Base-by-base conservation (phyloP, 2,888 invertebrate species). In the Eueremaeus valkanovi region DNA sequence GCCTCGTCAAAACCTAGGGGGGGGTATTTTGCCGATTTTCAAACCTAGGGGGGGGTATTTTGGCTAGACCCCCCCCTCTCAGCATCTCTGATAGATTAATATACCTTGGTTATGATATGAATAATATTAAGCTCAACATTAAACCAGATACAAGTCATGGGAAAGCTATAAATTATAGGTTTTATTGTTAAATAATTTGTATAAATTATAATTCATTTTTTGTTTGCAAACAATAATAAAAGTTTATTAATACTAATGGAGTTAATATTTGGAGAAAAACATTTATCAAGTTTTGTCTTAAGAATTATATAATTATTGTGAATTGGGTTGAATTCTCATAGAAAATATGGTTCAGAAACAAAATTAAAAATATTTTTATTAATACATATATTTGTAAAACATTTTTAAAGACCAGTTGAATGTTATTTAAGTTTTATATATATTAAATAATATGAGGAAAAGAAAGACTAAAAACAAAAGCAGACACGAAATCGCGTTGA, bases 401-500 rank as follows among this genome's bases (percentile, higher is more conserved):
- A n/a, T 36, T 36, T 11, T 36, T 36, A 8, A 36, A 36, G 21
- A 49, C 8, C 16, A 49, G 21, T 18, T 9, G 16, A 49, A 49
- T 49, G 16, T 49, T n/a, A n/a, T 49, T 9, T 18, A 49, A 11
- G 5, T 13, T 9, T 9, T 49, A 49, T 49, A 55, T 24, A 55
- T 49, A 49, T 49, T 49, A 49, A 18, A 21, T 55, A 21, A 24
- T 11, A 18, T 45, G 9, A 45, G 40, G 16, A 18, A 18, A 45
- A 16, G 45, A 45, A 18, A 18, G n/a, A n/a, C n/a, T 18, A 63
- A n/a, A 63, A 29, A 63, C 63, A 63, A 63, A 33, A 33, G 58
- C 58, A 58, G 5, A 8, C 33, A 18, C 27, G 58, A 49, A 55
- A 63, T 63, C 18, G 63, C 63, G 63, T 63, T 63, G 18, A 63